Conservation (phyloP, 2,888 invertebrate genomes). For the Penaeus monodon region DNA sequence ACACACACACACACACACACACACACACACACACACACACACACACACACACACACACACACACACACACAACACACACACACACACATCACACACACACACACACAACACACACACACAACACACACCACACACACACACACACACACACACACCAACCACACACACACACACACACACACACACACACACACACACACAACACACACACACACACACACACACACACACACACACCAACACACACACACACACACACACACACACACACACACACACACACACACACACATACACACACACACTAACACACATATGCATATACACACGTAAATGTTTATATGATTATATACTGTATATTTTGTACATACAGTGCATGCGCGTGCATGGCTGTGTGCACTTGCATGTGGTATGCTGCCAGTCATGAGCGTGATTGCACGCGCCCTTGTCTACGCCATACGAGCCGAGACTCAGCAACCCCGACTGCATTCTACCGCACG, state of each 20-base stretch:
- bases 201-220: not conserved
- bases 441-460: no score
- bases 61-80: no score
- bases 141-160: slow-evolving; percentile 19
- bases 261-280: not conserved
- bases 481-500: no score
- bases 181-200: not conserved
- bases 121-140: slow-evolving; percentile 25
- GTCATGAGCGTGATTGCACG: no score
- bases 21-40: not conserved
- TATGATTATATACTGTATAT: not conserved
- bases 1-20: not conserved
- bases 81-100: no score
- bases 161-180: no score
- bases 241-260: slow-evolving; percentile 25
- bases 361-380: no score
- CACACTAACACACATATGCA: not conserved
- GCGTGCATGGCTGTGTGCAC: no score
- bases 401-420: no score
- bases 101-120: no score
- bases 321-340: slow-evolving; percentile 8
- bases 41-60: not conserved
- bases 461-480: no score
- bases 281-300: slow-evolving; percentile 3
- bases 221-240: not conserved